These are phyloP conservation scores for Dicerorhinus sumatrensis DNA, from an alignment of 2,113 vertebrate genomes.

Conservation along the genomic window DNA sequence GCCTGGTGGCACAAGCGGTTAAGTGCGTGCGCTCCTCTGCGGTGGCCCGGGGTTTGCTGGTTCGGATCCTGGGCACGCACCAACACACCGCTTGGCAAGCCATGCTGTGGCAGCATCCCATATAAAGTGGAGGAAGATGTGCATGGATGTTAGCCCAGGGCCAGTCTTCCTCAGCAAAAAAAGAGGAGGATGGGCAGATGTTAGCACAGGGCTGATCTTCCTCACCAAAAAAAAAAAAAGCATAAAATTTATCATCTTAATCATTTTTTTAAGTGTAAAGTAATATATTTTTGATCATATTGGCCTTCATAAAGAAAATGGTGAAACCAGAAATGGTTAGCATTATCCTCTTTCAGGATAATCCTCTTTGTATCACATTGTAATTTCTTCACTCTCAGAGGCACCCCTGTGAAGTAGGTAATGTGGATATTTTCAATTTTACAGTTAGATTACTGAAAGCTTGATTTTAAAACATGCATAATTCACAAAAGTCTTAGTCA, in stretches of 20 bases:
- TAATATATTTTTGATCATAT: constrained; percentile 68
- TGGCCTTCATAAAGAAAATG: constrained; percentile 13
- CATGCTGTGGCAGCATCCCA: too few relatives aligned
- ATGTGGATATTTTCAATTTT: constrained; percentile 24
- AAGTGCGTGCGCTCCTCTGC: too few relatives aligned
- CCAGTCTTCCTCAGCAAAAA: too few relatives aligned
- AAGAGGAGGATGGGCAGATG: too few relatives aligned
- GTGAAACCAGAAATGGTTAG: constrained; percentile 26
- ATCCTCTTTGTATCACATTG: neutral
- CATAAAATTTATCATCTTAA: constrained; percentile 11
- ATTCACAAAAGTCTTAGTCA: neutral
- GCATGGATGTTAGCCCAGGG: too few relatives aligned
- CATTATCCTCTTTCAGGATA: constrained; percentile 34
- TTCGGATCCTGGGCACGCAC: too few relatives aligned
- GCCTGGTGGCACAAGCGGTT: too few relatives aligned
- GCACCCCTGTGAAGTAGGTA: neutral
- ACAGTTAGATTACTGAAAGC: neutral
- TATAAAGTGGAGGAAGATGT: too few relatives aligned
- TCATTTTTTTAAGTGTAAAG: constrained; percentile 82
- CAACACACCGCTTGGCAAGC: too few relatives aligned
- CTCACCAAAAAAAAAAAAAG: neutral
- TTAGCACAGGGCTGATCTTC: too few relatives aligned
- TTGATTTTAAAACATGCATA: constrained; percentile 16
- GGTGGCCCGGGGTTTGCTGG: too few relatives aligned
- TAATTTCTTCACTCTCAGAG: constrained; percentile 20